Evolutionary conservation across 1,140 invertebrate species (phyloP), one percentile per base, ranked within the genome.

Genomic region (Meloidogyne exigua): DNA sequence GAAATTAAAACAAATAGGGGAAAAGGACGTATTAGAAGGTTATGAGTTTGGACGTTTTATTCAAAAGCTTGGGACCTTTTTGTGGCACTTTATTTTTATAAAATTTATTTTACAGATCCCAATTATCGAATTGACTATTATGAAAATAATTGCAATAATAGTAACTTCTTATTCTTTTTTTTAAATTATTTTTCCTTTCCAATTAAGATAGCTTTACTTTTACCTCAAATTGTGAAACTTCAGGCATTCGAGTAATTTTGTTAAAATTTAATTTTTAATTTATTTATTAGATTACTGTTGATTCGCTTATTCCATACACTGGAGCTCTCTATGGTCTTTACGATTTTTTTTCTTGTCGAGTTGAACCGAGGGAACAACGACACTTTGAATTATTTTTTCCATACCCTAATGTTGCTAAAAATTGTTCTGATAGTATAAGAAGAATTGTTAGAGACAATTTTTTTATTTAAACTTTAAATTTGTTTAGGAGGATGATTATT

Each of bases 51-150:
- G n/a, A n/a, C n/a, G n/a, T n/a, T n/a, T n/a, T n/a, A n/a, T n/a
- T n/a, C n/a, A n/a, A n/a, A n/a, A n/a, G n/a, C n/a, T n/a, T n/a
- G n/a, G n/a, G n/a, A n/a, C n/a, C n/a, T n/a, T n/a, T n/a, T n/a
- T n/a, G n/a, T n/a, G n/a, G n/a, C n/a, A n/a, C n/a, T n/a, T n/a
- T n/a, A n/a, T n/a, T n/a, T n/a, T n/a, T n/a, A n/a, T n/a, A n/a
- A n/a, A n/a, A n/a, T n/a, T 57, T n/a, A n/a, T n/a, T n/a, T n/a
- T 49, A 18, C 7, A 57, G 49, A 87, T 65, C 85, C 85, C 2
- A 87, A 87, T 64, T 87, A 75, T 77, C 79, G 85, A 39, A 84
- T 87, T 63, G 85, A 87, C 64, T 87, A 87, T 72, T 87, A 88
- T 68, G 85, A 87, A 75, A 87, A 88, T 75, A 88, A 87, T 69